phyloP scores from a whole-genome alignment of 35 echinoderm and acorn worm species.

The Heliocidaris tuberculata region DNA sequence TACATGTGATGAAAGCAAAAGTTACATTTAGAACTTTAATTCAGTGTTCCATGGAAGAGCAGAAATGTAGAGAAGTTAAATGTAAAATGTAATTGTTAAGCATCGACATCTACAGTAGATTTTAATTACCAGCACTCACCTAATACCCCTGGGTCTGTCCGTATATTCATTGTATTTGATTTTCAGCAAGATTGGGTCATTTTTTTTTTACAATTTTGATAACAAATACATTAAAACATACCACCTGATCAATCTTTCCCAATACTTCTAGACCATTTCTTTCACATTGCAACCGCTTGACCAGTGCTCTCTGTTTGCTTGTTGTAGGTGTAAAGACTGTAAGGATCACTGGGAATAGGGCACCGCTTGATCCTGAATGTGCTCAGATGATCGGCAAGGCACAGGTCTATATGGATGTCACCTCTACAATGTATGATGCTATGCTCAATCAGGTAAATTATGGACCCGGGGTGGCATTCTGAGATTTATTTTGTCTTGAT shows the following conservation, averaged over 20 bases:
- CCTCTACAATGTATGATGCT: constrained; percentile 74
- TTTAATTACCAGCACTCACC: too few species aligned
- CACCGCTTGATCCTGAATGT: constrained; percentile 83
- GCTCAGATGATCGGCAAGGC: constrained; percentile 65
- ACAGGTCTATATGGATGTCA: constrained; percentile 77
- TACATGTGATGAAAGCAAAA: background rate
- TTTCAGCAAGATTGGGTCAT: too few species aligned
- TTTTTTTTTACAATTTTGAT: too few species aligned
- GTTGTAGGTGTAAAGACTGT: constrained; percentile 80
- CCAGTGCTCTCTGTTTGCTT: background rate
- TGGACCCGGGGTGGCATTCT: too few species aligned
- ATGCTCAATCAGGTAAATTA: constrained; percentile 89
- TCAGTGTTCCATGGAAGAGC: background rate
- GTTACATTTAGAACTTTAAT: background rate
- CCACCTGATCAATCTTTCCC: background rate
- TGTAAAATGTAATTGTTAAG: background rate
- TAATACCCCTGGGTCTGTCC: too few species aligned
- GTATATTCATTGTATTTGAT: too few species aligned
- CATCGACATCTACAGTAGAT: too few species aligned
- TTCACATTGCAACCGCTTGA: background rate
- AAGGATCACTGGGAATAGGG: constrained; percentile 65
- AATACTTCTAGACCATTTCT: background rate
- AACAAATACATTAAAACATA: too few species aligned
- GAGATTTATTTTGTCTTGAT: too few species aligned
- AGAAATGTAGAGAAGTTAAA: background rate